Base-by-base conservation (phyloP, 2,888 invertebrate species). In the Cantharis rustica region DNA sequence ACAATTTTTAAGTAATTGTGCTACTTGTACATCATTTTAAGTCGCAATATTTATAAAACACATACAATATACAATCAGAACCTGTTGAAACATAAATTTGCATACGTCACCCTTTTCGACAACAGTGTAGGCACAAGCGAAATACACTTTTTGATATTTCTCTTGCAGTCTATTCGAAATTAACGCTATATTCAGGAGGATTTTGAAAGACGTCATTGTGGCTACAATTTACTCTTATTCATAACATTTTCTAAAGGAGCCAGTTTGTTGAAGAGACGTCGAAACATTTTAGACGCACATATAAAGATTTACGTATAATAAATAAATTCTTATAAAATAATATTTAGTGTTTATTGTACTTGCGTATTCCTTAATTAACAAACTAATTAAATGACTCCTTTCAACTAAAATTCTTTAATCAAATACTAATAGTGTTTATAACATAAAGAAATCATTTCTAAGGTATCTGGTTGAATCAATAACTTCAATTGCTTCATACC, bases 151-250 rank as follows among this genome's bases (percentile, higher is more conserved):
- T 85, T 84, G 84, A 85, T 84, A 84, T 84, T 85, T 85, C 84
- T 84, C 84, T 83, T 83, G 82, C 84, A 83, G 84, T 85, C 88
- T 86, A 87, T 88, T 87, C 86, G 87, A 88, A 88, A 90, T 90
- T 90, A 90, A 90, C 90, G 90, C 89, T 90, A 90, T 90, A 90
- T 90, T 90, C 90, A 90, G 89, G 89, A 86, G 88, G 88, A 89
- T 89, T 89, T 89, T 89, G 89, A 89, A 90, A 90, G 90, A 89
- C 89, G 89, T 87, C 89, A 90, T 90, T 90, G 90, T 90, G 90
- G 90, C 90, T 89, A 90, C 90, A 91, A 90, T 90, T 90, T 90
- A 89, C 89, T 89, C 90, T 90, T 89, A 90, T 90, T 91, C 90
- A 91, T 90, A 87, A 87, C 87, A 87, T 88, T 88, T 88, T 88